These are phyloP conservation scores for Spongilla lacustris DNA, from an alignment of 37 sponge, comb jelly and placozoan genomes.

Conservation along the genomic window DNA sequence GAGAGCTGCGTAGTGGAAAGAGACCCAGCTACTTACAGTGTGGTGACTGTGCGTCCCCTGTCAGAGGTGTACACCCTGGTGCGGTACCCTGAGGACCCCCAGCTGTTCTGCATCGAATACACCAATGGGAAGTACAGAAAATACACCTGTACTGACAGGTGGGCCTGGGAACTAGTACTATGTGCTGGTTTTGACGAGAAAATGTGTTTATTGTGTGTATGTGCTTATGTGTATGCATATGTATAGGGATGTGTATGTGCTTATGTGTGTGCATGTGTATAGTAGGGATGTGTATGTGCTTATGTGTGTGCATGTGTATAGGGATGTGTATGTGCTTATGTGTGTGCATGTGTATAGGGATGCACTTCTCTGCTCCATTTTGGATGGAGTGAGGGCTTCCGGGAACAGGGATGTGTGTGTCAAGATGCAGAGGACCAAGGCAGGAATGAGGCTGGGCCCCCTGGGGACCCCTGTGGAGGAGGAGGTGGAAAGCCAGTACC, in stretches of 20 bases:
- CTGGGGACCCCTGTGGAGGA: constrained; percentile 87
- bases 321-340: background rate
- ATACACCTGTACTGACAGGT: constrained; percentile 93
- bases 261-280: background rate
- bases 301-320: background rate
- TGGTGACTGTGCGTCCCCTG: constrained; percentile 87
- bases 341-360: constrained; percentile 55
- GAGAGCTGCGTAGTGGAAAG: constrained; percentile 97
- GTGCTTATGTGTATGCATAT: background rate
- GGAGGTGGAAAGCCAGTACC: constrained; percentile 95
- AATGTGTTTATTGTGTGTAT: too few relatives aligned
- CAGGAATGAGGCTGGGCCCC: constrained; percentile 90
- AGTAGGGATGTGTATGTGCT: background rate
- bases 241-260: background rate
- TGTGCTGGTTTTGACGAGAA: too few relatives aligned
- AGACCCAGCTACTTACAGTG: constrained; percentile 94
- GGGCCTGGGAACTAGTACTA: background rate
- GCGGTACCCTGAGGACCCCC: constrained; percentile 92
- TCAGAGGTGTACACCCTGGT: constrained; percentile 89
- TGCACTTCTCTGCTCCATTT: constrained; percentile 92
- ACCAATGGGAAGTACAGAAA: constrained; percentile 57
- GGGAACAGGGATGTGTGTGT: constrained; percentile 98
- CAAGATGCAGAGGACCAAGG: constrained; percentile 84
- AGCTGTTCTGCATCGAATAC: constrained; percentile 95
- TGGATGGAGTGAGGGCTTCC: constrained; percentile 97